These are phyloP conservation scores for Chironomus riparius DNA, from an alignment of 2,888 invertebrate species.

Conservation along the genomic window DNA sequence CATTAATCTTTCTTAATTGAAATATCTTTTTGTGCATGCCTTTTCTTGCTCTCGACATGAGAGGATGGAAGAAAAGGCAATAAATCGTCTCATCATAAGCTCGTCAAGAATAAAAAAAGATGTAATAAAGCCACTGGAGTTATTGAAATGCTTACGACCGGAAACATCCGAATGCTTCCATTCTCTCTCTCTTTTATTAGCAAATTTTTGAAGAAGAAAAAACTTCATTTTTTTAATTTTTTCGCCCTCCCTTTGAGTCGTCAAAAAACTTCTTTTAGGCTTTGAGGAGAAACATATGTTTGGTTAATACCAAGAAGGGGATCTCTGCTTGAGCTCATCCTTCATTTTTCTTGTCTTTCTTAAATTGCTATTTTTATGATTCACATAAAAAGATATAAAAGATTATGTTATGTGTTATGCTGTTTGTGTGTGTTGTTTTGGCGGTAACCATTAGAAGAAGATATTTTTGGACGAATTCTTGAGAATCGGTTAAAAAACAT, in stretches of 20 bases:
- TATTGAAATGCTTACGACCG: background rate
- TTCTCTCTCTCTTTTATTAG: background rate
- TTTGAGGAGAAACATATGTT: constrained; percentile 13
- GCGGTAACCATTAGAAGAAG: too few species aligned
- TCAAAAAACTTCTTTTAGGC: background rate
- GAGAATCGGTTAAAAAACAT: background rate
- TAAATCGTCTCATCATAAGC: background rate
- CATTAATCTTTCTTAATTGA: background rate
- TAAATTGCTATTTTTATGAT: too few species aligned
- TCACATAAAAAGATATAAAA: too few species aligned
- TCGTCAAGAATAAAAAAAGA: background rate
- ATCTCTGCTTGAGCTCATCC: background rate
- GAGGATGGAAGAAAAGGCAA: background rate
- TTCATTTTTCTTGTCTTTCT: background rate
- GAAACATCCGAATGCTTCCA: background rate
- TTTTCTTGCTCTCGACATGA: background rate
- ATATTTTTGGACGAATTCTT: background rate
- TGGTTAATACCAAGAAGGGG: background rate
- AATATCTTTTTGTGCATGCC: background rate
- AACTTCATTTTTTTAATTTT: background rate
- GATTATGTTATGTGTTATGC: too few species aligned
- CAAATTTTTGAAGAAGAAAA: background rate
- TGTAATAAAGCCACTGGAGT: background rate
- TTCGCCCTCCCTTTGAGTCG: background rate
- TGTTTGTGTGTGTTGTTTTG: too few species aligned